phyloP scores from a whole-genome alignment of 2,888 invertebrate species.

The Diabrotica balteata region DNA sequence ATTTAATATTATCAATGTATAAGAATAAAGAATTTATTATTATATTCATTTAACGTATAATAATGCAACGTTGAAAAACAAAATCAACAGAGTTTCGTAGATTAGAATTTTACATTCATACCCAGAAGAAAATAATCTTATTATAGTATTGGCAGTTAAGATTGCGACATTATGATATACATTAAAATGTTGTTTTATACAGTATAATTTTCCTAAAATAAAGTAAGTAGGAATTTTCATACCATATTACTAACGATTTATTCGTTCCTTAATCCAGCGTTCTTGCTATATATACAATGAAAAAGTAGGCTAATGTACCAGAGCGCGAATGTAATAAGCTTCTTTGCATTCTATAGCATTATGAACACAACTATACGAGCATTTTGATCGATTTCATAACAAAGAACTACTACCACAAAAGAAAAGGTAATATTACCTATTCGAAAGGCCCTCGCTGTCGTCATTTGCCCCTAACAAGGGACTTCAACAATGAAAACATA shows the following conservation, averaged over 20 bases:
- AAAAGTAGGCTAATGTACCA: slow-evolving; percentile 14
- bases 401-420: slow-evolving; percentile 27
- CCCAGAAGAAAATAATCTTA: no score
- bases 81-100: no score
- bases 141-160: no score
- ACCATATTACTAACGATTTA: slow-evolving; percentile 1
- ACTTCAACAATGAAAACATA: slow-evolving; percentile 28
- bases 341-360: slow-evolving; percentile 14
- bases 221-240: no score
- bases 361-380: slow-evolving; percentile 15
- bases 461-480: slow-evolving; percentile 31
- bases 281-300: not conserved
- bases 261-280: slow-evolving; percentile 4
- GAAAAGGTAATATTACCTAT: slow-evolving; percentile 31
- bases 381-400: slow-evolving; percentile 27
- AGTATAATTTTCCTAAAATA: no score
- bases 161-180: no score
- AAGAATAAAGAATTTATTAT: no score
- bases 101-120: no score
- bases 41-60: no score
- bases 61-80: no score
- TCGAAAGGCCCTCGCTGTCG: slow-evolving; percentile 25
- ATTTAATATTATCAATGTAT: no score
- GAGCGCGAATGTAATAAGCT: slow-evolving; percentile 13
- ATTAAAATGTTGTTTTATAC: no score